phyloP scores from a whole-genome alignment of 1,140 invertebrate genomes.

The Orchestia grillus region DNA sequence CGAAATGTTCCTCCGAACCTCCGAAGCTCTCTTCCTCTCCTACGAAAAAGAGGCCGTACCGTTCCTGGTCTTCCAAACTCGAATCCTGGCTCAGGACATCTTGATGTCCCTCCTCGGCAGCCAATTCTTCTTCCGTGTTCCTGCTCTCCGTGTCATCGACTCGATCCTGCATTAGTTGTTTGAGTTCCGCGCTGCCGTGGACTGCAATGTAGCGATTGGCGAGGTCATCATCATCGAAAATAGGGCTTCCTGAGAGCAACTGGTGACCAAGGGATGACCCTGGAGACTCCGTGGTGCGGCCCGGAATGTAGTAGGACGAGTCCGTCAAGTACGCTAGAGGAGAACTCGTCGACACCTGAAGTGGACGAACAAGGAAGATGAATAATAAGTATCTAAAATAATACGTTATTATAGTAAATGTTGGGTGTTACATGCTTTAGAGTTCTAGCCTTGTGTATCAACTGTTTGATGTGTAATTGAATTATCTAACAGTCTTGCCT shows the following conservation, averaged over 20 bases:
- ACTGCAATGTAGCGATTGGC: constrained; percentile 34
- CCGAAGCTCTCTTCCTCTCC: constrained; percentile 39
- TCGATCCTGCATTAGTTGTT: neutral
- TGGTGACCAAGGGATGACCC: neutral
- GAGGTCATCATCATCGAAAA: constrained; percentile 26
- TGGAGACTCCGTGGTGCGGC: neutral
- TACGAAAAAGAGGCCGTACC: constrained; percentile 20
- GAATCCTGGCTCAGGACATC: neutral
- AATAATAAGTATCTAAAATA: neutral
- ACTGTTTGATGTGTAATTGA: too few relatives aligned
- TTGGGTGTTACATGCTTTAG: neutral
- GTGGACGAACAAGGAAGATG: neutral
- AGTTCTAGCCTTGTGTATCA: neutral
- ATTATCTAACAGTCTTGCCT: too few relatives aligned
- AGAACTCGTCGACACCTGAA: constrained; percentile 27
- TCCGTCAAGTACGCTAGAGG: constrained; percentile 33
- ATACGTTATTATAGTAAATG: neutral
- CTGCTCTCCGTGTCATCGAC: neutral
- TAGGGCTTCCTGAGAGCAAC: neutral
- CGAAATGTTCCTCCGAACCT: constrained; percentile 25
- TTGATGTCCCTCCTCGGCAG: neutral
- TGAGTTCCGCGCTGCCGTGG: constrained; percentile 4
- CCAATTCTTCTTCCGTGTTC: neutral
- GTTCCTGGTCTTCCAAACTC: constrained; percentile 17
- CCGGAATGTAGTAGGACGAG: constrained; percentile 39